Conservation (phyloP, 2,797 vertebrate genomes). For the Syngnathus rostellatus region DNA sequence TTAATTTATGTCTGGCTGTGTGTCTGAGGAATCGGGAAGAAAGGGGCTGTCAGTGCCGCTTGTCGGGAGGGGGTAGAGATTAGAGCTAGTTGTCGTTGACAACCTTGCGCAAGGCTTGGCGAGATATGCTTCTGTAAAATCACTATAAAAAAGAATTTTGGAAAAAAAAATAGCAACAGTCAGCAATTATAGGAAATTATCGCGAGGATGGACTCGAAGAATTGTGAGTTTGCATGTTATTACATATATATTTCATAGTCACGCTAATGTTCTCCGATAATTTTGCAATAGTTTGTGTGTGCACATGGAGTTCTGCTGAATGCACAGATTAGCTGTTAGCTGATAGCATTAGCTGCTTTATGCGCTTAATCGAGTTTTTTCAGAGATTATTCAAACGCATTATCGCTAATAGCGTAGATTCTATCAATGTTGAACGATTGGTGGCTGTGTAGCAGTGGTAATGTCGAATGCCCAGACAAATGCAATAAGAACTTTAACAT, state of each 20-base stretch:
- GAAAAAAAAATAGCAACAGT: conserved; percentile 51
- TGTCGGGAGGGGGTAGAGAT: conserved; percentile 87
- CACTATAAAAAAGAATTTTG: conserved; percentile 81
- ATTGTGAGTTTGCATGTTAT: neutral
- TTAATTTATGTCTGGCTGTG: conserved; percentile 95
- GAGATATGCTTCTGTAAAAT: conserved; percentile 92
- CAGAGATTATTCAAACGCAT: neutral
- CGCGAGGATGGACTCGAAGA: conserved; percentile 52
- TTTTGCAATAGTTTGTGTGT: too few relatives aligned
- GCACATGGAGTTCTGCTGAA: neutral
- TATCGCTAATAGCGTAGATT: too few relatives aligned
- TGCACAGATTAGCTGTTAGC: neutral
- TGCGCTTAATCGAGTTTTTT: neutral
- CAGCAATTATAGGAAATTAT: neutral
- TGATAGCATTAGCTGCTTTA: neutral
- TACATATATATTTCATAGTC: neutral
- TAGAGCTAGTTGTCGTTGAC: conserved; percentile 88
- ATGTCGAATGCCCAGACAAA: conserved; percentile 22
- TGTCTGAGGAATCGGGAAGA: conserved; percentile 89
- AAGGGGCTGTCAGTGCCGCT: conserved; percentile 90
- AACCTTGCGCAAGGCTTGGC: conserved; percentile 78
- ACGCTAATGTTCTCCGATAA: too few relatives aligned
- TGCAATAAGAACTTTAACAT: conserved; percentile 56
- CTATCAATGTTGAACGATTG: neutral
- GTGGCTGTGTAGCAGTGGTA: neutral